Conservation (phyloP, 1,140 invertebrate species). For the Littorina saxatilis region DNA sequence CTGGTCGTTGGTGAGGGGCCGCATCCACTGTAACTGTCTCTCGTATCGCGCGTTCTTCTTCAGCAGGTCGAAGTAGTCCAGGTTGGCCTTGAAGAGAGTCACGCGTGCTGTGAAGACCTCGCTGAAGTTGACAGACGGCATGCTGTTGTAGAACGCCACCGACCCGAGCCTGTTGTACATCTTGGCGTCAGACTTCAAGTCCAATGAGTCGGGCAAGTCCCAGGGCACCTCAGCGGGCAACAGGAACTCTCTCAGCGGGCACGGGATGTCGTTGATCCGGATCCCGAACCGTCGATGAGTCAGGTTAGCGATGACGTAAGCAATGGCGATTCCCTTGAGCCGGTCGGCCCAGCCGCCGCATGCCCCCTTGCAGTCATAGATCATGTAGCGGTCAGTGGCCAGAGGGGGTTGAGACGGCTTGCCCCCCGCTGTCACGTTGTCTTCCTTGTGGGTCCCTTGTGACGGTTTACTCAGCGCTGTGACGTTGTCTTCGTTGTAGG, state of each 20-base stretch:
- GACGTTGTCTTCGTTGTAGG: neutral
- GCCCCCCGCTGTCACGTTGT: no score
- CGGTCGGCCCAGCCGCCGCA: slow-evolving; percentile 45
- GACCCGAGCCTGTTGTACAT: neutral
- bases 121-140: slow-evolving; percentile 7
- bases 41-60: slow-evolving; percentile 13
- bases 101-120: slow-evolving; percentile 8
- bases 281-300: slow-evolving; percentile 42
- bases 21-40: slow-evolving; percentile 30
- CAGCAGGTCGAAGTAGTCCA: slow-evolving; percentile 24
- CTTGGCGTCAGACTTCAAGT: neutral
- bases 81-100: slow-evolving; percentile 39
- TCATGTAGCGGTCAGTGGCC: neutral
- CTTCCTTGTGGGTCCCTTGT: neutral
- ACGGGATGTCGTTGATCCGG: slow-evolving; percentile 27
- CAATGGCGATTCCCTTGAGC: slow-evolving; percentile 40
- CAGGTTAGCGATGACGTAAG: slow-evolving; percentile 41
- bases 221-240: slow-evolving; percentile 40
- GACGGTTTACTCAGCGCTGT: no score
- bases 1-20: neutral
- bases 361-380: neutral
- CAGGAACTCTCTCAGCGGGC: slow-evolving; percentile 33
- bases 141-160: neutral
- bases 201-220: slow-evolving; percentile 5
- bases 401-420: no score